Conservation (phyloP, 2,797 vertebrate species). For the Leptodactylus fallax region DNA sequence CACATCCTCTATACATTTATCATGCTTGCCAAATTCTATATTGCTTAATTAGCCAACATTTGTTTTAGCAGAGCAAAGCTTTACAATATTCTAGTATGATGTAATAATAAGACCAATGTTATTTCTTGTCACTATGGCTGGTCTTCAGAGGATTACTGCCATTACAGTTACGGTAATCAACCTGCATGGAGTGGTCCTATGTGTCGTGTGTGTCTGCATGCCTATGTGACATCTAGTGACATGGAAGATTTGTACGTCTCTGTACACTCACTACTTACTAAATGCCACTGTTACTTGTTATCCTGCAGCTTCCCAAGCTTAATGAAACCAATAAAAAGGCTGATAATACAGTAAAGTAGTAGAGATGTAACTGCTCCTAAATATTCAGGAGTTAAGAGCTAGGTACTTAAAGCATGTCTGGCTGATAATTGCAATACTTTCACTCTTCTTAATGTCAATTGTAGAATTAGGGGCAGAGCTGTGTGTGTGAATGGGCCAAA, state of each 20-base stretch:
- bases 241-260: neutral
- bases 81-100: slow-evolving; percentile 39
- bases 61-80: slow-evolving; percentile 59
- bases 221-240: slow-evolving; percentile 7
- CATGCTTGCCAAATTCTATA: slow-evolving; percentile 41
- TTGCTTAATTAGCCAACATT: slow-evolving; percentile 40
- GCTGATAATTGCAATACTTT: neutral
- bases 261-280: neutral
- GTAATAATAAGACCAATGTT: slow-evolving; percentile 54
- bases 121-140: slow-evolving; percentile 77
- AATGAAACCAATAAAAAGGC: neutral
- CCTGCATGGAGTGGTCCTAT: slow-evolving; percentile 77
- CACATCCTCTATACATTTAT: slow-evolving; percentile 62
- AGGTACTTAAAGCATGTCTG: neutral
- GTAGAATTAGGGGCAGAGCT: no score
- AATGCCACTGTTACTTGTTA: neutral
- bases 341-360: neutral
- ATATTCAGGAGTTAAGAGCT: neutral
- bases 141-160: slow-evolving; percentile 97
- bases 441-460: no score
- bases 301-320: neutral
- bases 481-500: no score
- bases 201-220: slow-evolving; percentile 56
- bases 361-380: neutral
- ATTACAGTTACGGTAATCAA: slow-evolving; percentile 97